Percentiles rank a stretch among this genome's conserved stretches.
Conservation (phyloP, 2,888 invertebrate species). For the Molanna angustata region DNA sequence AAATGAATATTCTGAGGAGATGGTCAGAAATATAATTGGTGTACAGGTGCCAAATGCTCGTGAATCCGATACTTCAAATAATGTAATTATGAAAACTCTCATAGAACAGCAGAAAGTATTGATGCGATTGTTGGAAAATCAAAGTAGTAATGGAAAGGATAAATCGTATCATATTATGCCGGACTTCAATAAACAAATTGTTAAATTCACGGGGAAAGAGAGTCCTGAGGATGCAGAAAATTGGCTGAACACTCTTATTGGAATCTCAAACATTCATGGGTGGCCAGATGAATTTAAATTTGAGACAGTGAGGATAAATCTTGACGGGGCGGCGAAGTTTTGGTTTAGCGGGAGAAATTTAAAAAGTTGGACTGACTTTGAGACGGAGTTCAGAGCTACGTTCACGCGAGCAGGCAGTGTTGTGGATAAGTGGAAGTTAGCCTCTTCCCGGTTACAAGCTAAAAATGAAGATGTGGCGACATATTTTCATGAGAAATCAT, state of each 20-base stretch:
- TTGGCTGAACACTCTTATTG: background rate
- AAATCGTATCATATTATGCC: too few species aligned
- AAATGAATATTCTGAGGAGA: too few species aligned
- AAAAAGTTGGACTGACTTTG: background rate
- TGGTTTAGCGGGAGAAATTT: background rate
- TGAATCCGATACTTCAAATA: too few species aligned
- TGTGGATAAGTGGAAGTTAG: background rate
- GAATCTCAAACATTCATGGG: background rate
- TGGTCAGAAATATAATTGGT: too few species aligned
- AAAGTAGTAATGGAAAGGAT: too few species aligned
- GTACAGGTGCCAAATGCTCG: too few species aligned
- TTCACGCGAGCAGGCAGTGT: background rate
- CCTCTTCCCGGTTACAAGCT: background rate
- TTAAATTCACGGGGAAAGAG: background rate
- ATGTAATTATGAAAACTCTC: too few species aligned
- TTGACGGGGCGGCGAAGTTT: background rate
- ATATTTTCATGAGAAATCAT: background rate
- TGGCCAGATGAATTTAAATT: conserved; percentile 2
- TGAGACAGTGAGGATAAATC: background rate
- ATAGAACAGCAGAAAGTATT: too few species aligned
- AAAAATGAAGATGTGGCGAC: background rate
- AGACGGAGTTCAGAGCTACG: background rate
- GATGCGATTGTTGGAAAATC: too few species aligned
- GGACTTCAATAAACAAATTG: background rate
- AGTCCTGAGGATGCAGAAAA: background rate